Conservation (phyloP, 1,140 invertebrate genomes). For the Halictus rubicundus region DNA sequence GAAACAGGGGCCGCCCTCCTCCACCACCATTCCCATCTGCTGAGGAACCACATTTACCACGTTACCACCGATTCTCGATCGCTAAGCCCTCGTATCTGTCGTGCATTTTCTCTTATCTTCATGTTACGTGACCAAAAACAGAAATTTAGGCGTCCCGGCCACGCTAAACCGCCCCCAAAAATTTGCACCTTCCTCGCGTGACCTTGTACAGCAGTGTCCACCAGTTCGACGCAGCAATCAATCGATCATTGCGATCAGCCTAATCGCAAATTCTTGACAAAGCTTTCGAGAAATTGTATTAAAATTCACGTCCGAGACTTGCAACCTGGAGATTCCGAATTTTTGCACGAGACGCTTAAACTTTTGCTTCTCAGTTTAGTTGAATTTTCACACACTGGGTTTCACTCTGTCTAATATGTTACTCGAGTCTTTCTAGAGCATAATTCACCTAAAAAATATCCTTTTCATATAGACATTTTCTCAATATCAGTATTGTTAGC, state of each 20-base stretch:
- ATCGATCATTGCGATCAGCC: no score
- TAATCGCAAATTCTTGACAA: no score
- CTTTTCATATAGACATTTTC: no score
- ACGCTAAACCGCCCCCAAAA: not conserved
- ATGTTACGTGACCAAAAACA: not conserved
- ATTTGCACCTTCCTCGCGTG: no score
- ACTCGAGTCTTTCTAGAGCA: not conserved
- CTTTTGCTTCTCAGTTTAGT: not conserved
- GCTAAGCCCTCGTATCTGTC: constrained; percentile 2
- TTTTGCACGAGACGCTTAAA: not conserved
- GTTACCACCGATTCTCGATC: constrained; percentile 60
- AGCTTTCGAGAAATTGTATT: not conserved
- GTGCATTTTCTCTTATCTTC: constrained; percentile 40
- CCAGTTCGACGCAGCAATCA: no score
- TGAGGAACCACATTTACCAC: constrained; percentile 78
- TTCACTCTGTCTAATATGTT: constrained; percentile 45
- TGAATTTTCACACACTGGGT: constrained; percentile 21
- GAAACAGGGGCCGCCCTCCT: constrained; percentile 89
- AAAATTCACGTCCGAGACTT: not conserved
- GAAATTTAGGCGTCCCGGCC: not conserved
- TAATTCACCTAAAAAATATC: no score
- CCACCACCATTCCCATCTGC: constrained; percentile 80
- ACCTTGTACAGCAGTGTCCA: no score
- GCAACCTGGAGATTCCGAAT: not conserved
- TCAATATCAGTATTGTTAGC: no score